phyloP scores from a whole-genome alignment of 2,888 invertebrate species.

The Timema cristinae region DNA sequence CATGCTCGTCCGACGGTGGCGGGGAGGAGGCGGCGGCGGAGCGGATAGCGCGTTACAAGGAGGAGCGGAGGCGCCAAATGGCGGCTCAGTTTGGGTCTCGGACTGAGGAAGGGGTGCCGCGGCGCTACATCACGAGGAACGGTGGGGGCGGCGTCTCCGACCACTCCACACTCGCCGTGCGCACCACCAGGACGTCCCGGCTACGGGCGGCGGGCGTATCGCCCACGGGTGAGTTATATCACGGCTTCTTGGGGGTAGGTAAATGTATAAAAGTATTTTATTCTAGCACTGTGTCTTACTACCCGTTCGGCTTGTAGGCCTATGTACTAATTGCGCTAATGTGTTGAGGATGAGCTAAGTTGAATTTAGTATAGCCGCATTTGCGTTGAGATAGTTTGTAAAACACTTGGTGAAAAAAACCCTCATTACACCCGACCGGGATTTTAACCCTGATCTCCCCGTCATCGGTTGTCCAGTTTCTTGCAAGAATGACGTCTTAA shows the following conservation, averaged over 20 bases:
- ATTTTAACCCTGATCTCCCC: no score
- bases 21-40: slow-evolving; percentile 52
- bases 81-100: slow-evolving; percentile 49
- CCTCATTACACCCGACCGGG: no score
- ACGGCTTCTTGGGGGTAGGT: neutral
- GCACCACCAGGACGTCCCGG: slow-evolving; percentile 68
- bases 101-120: slow-evolving; percentile 37
- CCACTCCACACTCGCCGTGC: slow-evolving; percentile 43
- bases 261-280: no score
- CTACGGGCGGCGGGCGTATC: slow-evolving; percentile 51
- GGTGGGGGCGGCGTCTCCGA: slow-evolving; percentile 37
- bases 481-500: no score
- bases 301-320: no score
- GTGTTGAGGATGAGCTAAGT: no score
- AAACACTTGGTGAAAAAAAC: no score
- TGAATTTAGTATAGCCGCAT: no score
- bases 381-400: no score
- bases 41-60: slow-evolving; percentile 68
- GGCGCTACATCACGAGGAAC: slow-evolving; percentile 27
- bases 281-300: no score
- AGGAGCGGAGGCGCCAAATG: slow-evolving; percentile 65
- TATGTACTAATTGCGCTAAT: no score
- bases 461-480: no score
- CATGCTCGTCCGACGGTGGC: slow-evolving; percentile 8
- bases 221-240: neutral